Conservation (phyloP, 2,888 invertebrate genomes). For the Sarcophaga subvicina region DNA sequence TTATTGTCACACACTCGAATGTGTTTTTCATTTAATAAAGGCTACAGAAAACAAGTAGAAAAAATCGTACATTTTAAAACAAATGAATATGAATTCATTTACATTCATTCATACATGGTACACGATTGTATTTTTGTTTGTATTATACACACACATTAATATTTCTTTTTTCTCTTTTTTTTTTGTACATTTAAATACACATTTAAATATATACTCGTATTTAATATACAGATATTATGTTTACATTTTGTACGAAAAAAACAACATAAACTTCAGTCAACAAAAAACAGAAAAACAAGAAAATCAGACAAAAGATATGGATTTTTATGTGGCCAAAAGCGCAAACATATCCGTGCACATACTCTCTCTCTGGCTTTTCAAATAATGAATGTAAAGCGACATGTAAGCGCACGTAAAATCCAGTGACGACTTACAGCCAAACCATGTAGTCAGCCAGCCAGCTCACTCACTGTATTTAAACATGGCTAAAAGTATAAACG, state of each 20-base stretch:
- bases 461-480: conserved; percentile 15
- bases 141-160: neutral
- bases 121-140: too few species aligned
- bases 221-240: conserved; percentile 54
- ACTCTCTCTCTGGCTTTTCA: neutral
- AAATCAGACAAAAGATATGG: conserved; percentile 10
- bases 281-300: conserved; percentile 17
- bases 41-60: neutral
- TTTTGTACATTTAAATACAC: neutral
- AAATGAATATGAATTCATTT: neutral
- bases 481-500: conserved; percentile 29
- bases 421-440: conserved; percentile 20
- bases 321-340: conserved; percentile 51
- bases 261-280: neutral
- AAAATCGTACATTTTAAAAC: neutral
- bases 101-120: neutral
- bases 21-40: neutral
- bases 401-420: conserved; percentile 49
- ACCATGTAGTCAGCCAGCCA: conserved; percentile 11
- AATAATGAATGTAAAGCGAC: conserved; percentile 11
- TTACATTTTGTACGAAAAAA: conserved; percentile 24
- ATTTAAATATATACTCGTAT: conserved; percentile 1
- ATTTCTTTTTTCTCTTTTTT: neutral
- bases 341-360: neutral
- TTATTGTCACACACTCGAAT: neutral